Evolutionary conservation across 2,113 vertebrate species (phyloP).

Genomic region (Lonchura striata): DNA sequence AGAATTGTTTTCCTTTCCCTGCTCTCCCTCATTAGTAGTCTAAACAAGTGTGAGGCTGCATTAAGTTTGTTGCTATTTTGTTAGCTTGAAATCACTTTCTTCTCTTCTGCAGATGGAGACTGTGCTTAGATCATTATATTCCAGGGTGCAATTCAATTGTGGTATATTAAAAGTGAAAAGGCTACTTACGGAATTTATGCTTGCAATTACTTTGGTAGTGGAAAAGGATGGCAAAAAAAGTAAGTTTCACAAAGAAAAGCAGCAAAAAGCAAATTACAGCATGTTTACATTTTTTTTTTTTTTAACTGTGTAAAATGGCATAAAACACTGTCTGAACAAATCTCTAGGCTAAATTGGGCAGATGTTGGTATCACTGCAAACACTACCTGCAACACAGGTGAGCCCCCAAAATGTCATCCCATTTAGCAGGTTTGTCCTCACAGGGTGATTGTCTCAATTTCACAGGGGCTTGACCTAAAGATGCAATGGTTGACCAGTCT

Average conservation of each 20-base stretch:
- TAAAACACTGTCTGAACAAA: neutral
- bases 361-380: neutral
- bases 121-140: neutral
- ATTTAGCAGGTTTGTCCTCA: neutral
- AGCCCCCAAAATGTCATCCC: neutral
- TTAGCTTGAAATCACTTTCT: constrained; percentile 4
- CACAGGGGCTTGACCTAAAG: neutral
- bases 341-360: neutral
- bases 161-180: constrained; percentile 6
- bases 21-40: constrained; percentile 27
- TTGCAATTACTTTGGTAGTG: neutral
- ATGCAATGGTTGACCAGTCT: neutral
- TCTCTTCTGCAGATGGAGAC: neutral
- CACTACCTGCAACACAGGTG: neutral
- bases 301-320: neutral
- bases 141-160: neutral
- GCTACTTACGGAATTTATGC: neutral
- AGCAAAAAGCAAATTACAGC: neutral
- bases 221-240: neutral
- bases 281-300: neutral
- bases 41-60: constrained; percentile 16
- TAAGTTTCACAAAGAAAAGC: neutral
- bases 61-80: constrained; percentile 33
- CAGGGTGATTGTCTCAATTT: neutral
- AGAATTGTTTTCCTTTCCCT: neutral